A percentile compares a stretch with the other conserved stretches of the same genome.
phyloP scores from a whole-genome alignment of 2,888 invertebrate genomes.

The Lobophora halterata region DNA sequence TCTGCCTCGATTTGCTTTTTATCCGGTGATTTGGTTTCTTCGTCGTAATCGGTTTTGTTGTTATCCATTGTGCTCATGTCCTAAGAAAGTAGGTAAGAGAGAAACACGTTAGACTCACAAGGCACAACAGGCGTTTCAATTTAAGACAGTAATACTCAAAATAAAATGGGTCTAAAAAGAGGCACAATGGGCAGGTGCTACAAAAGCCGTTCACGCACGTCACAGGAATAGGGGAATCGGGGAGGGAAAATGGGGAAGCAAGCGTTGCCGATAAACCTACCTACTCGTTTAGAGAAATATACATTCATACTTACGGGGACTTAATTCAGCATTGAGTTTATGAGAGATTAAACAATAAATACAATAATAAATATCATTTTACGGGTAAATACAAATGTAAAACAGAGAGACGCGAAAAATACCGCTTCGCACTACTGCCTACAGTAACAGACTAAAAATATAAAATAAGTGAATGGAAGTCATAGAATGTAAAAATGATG shows the following conservation, averaged over 20 bases:
- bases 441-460: conserved; percentile 10
- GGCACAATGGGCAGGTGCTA: conserved; percentile 21
- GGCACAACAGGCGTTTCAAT: no score
- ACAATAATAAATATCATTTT: neutral
- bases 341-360: conserved; percentile 1
- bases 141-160: no score
- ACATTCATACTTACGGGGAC: conserved; percentile 25
- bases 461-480: neutral
- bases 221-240: conserved; percentile 16
- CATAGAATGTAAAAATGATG: neutral
- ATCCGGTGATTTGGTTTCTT: conserved; percentile 77
- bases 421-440: conserved; percentile 29
- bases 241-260: conserved; percentile 16
- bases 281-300: no score
- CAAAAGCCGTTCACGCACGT: conserved; percentile 20
- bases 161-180: no score
- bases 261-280: no score
- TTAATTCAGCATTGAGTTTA: conserved; percentile 17
- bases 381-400: conserved; percentile 5
- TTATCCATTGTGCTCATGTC: conserved; percentile 63
- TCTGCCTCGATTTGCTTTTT: conserved; percentile 85
- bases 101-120: no score
- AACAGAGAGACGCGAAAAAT: conserved; percentile 18
- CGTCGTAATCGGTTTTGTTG: conserved; percentile 63
- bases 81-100: conserved; percentile 17